Percentiles rank a stretch among this genome's conserved stretches.
phyloP scores from a whole-genome alignment of 2,888 invertebrate genomes.

The Plusia festucae region DNA sequence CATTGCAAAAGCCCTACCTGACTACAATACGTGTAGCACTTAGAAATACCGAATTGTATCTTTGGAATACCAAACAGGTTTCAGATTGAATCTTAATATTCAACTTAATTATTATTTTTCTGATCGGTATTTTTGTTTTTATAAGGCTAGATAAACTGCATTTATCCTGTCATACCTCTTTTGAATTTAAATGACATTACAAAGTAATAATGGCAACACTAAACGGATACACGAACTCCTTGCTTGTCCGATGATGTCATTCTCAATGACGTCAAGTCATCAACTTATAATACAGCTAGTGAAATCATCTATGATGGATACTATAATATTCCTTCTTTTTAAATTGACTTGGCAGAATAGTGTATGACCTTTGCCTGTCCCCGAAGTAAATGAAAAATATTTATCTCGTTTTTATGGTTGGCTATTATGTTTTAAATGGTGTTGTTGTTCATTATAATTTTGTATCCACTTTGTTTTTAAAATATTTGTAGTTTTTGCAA shows the following conservation, averaged over 20 bases:
- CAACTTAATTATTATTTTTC: too few species aligned
- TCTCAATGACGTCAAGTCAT: slow-evolving; percentile 40
- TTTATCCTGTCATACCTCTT: not conserved
- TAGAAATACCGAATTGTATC: not conserved
- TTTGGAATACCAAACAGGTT: not conserved
- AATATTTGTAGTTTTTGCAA: not conserved
- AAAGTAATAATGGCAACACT: slow-evolving; percentile 45
- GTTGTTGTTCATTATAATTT: not conserved
- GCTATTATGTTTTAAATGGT: not conserved
- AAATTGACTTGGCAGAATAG: slow-evolving; percentile 17
- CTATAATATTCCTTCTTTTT: slow-evolving; percentile 15
- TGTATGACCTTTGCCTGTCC: slow-evolving; percentile 21
- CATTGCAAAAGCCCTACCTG: not conserved
- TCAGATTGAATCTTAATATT: not conserved
- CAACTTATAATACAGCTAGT: slow-evolving; percentile 12
- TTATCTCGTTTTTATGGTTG: not conserved
- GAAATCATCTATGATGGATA: slow-evolving; percentile 30
- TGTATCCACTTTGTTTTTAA: not conserved
- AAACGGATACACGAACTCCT: slow-evolving; percentile 61
- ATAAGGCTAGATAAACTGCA: not conserved
- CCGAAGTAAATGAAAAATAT: slow-evolving; percentile 5
- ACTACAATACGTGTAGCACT: not conserved
- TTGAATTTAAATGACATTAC: slow-evolving; percentile 24
- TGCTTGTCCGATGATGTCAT: slow-evolving; percentile 57
- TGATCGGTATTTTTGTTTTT: not conserved